These are phyloP conservation scores for Syrmaticus mikado DNA, from an alignment of 2,113 vertebrate species.

Conservation along the genomic window DNA sequence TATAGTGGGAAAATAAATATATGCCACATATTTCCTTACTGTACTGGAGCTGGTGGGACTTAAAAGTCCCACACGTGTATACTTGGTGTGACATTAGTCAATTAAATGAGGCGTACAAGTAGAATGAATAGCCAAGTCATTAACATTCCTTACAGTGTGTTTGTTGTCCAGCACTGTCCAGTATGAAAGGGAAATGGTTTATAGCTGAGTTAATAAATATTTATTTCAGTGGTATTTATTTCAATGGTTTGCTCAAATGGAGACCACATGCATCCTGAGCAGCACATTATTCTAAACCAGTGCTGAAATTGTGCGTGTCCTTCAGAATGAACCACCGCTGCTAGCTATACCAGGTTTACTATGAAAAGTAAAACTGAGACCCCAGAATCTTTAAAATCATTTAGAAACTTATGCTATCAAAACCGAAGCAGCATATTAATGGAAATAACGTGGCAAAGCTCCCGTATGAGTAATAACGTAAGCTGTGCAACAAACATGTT, in stretches of 20 bases:
- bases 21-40: not conserved
- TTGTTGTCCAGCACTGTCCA: not conserved
- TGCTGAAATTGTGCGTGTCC: not conserved
- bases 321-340: not conserved
- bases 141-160: slow-evolving; percentile 19
- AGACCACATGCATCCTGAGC: not conserved
- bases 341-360: not conserved
- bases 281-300: not conserved
- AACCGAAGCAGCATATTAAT: slow-evolving; percentile 19
- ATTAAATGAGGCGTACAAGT: slow-evolving; percentile 15
- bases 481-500: accelerated
- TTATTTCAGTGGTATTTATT: slow-evolving; percentile 13
- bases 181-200: not conserved
- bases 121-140: not conserved
- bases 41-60: not conserved
- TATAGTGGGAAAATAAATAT: not conserved
- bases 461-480: not conserved
- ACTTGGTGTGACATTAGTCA: slow-evolving; percentile 16
- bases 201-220: slow-evolving; percentile 10
- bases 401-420: not conserved
- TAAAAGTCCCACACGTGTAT: not conserved
- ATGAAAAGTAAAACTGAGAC: not conserved
- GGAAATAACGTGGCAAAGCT: not conserved
- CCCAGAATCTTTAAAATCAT: not conserved
- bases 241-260: not conserved